phyloP scores from a whole-genome alignment of 2,888 invertebrate genomes.

The Sacculina carcini region DNA sequence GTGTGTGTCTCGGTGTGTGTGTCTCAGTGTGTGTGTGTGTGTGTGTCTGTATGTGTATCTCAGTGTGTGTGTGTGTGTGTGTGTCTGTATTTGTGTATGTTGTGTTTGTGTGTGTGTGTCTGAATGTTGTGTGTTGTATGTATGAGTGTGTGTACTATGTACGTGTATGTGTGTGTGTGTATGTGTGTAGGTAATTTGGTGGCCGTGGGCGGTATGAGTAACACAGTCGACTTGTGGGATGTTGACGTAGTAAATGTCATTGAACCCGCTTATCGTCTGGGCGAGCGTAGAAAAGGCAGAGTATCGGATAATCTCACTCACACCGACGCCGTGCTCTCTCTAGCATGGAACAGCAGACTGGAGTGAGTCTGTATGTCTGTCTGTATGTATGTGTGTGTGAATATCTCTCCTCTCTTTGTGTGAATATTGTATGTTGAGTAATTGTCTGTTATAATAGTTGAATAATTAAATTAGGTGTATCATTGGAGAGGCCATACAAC shows the following conservation, averaged over 20 bases:
- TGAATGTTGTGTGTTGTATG: not conserved
- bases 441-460: no score
- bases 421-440: no score
- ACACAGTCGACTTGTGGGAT: slow-evolving; percentile 89
- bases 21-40: not conserved
- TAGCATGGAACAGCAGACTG: slow-evolving; percentile 65
- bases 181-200: not conserved
- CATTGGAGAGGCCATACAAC: no score
- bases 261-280: slow-evolving; percentile 60
- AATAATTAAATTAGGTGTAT: no score
- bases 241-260: slow-evolving; percentile 71
- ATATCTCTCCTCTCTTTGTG: not conserved
- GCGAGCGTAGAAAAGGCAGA: slow-evolving; percentile 45
- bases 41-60: no score
- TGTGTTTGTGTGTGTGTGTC: not conserved
- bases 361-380: no score
- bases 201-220: slow-evolving; percentile 39
- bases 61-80: no score
- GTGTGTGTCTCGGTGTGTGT: no score
- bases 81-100: not conserved
- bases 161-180: not conserved
- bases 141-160: not conserved
- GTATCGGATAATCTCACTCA: slow-evolving; percentile 41
- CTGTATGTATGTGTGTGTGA: no score
- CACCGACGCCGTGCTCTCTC: slow-evolving; percentile 61